phyloP scores from a whole-genome alignment of 2,888 invertebrate genomes.

The Sphaerophoria taeniata region DNA sequence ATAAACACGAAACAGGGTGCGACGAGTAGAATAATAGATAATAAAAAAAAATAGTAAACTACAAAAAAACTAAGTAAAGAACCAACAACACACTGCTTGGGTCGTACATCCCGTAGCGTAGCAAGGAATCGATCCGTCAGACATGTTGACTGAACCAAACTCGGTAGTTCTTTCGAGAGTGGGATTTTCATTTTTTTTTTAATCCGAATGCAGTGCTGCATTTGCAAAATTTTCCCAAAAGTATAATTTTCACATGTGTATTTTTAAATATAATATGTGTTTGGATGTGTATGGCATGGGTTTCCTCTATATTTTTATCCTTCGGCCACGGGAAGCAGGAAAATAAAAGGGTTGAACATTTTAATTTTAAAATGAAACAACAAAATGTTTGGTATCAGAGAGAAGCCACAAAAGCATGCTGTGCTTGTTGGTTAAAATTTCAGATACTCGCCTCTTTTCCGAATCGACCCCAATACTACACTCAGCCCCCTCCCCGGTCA shows the following conservation, averaged over 20 bases:
- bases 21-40: conserved; percentile 60
- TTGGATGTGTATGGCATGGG: neutral
- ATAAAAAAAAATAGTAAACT: conserved; percentile 17
- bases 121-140: conserved; percentile 65
- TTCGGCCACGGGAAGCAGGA: conserved; percentile 17
- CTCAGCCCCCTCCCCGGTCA: conserved; percentile 22
- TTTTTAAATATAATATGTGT: conserved; percentile 16
- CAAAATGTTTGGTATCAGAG: conserved; percentile 57
- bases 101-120: conserved; percentile 42
- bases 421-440: conserved; percentile 28
- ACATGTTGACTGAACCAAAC: conserved; percentile 35
- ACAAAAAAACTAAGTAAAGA: neutral
- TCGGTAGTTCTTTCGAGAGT: conserved; percentile 47
- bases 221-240: conserved; percentile 70
- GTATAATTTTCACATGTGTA: conserved; percentile 63
- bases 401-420: conserved; percentile 58
- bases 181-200: conserved; percentile 61
- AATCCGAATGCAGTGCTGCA: conserved; percentile 70
- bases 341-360: conserved; percentile 56
- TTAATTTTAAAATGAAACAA: conserved; percentile 71
- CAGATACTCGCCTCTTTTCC: neutral
- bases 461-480: neutral
- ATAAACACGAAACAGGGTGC: conserved; percentile 68
- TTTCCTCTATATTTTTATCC: conserved; percentile 30
- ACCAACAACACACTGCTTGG: conserved; percentile 34